These are phyloP conservation scores for Littorina saxatilis DNA, from an alignment of 1,140 invertebrate species.

Conservation along the genomic window DNA sequence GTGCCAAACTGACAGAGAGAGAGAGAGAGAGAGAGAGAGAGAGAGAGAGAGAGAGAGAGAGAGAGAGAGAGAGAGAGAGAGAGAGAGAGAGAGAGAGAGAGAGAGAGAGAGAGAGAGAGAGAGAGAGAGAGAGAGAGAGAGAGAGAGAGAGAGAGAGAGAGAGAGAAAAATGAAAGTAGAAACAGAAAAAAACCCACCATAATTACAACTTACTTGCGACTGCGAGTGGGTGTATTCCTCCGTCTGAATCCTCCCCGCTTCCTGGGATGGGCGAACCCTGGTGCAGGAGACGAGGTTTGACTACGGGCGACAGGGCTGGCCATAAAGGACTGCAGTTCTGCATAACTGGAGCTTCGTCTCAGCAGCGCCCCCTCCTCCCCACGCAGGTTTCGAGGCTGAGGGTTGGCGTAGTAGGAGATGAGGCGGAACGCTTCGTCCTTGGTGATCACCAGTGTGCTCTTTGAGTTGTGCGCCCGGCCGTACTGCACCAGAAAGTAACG, in stretches of 20 bases:
- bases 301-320: not conserved
- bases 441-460: conserved; percentile 72
- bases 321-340: conserved; percentile 1
- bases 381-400: conserved; percentile 54
- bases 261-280: conserved; percentile 19
- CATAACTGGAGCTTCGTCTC: conserved; percentile 19
- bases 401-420: conserved; percentile 73
- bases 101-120: no score
- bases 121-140: no score
- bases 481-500: conserved; percentile 74
- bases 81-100: no score
- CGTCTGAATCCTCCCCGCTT: conserved; percentile 33
- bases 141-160: no score
- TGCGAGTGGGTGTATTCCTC: not conserved
- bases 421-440: conserved; percentile 70
- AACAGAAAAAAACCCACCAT: not conserved
- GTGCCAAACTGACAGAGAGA: not conserved
- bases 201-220: not conserved
- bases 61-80: no score
- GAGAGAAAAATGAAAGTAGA: no score
- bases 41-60: no score
- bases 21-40: conserved; percentile 24
- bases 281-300: not conserved
- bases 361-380: conserved; percentile 40
- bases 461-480: conserved; percentile 71